phyloP scores from a whole-genome alignment of 2,113 vertebrate genomes.

The Blennius ocellaris region DNA sequence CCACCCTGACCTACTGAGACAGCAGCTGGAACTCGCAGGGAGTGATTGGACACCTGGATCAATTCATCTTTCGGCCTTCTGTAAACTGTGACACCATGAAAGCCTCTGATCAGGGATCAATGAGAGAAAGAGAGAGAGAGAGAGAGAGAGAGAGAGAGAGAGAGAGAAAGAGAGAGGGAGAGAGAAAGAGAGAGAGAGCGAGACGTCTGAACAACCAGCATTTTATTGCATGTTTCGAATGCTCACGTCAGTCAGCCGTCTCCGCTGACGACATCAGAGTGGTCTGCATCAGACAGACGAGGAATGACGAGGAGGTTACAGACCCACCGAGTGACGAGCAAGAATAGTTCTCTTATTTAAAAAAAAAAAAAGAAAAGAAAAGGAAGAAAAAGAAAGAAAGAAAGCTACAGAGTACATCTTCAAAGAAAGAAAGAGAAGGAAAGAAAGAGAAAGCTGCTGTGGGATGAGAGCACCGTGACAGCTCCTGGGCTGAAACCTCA shows the following conservation, averaged over 20 bases:
- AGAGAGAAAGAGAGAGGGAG: too few relatives aligned
- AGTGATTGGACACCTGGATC: too few relatives aligned
- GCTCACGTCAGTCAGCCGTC: constrained; percentile 89
- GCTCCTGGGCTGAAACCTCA: constrained; percentile 81
- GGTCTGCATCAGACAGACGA: constrained; percentile 94
- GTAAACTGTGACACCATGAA: too few relatives aligned
- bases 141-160: too few relatives aligned
- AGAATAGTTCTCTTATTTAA: constrained; percentile 84
- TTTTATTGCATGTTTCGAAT: constrained; percentile 99
- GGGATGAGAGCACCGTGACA: constrained; percentile 86
- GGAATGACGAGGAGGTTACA: constrained; percentile 93
- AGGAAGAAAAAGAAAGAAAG: constrained; percentile 18
- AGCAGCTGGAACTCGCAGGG: too few relatives aligned
- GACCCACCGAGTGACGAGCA: constrained; percentile 91
- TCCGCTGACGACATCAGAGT: constrained; percentile 95
- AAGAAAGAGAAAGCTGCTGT: constrained; percentile 82
- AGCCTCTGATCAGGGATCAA: too few relatives aligned
- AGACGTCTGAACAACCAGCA: constrained; percentile 91
- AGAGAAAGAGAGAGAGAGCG: too few relatives aligned
- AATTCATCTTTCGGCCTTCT: too few relatives aligned
- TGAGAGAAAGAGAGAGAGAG: too few relatives aligned
- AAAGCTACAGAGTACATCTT: constrained; percentile 71
- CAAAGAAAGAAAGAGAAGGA: constrained; percentile 66
- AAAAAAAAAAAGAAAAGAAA: constrained; percentile 48
- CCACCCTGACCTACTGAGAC: too few relatives aligned